Base-by-base conservation (phyloP, 2,113 vertebrate species). In the Pardalotus punctatus region DNA sequence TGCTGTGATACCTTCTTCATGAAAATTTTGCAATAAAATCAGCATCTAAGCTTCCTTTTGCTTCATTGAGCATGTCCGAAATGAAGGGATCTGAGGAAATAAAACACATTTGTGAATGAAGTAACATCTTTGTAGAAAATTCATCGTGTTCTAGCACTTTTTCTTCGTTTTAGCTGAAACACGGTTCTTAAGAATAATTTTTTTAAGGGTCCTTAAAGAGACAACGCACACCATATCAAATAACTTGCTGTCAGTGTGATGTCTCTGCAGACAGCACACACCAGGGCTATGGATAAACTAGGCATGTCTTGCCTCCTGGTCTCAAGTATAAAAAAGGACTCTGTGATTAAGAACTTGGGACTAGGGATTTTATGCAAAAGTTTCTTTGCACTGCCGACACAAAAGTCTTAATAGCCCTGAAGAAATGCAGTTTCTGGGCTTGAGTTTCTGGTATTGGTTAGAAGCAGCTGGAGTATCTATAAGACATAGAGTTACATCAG, bases 161-260 rank as follows among this genome's bases (percentile, higher is more conserved):
- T 77, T 58, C n/a, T 40, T 12, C 2, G 5, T 61, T 87, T 78
- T 36, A 57, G 11, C 23, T 38, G 22, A 8, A 61, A 65, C 5
- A 29, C 3, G n/a, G 4, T 50, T 66, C 40, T 42, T 72, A 51
- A 67, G 25, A 64, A 50, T 71, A 57, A 27, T 82, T 47, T 54
- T 43, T 71, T 81, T 45, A 88, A 64, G 17, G 7, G 12, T 33
- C 7, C 15, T 80, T 87, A 76, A 76, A 82, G n/a, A 77, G 61
- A 61, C 25, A 25, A 6, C 36, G 3, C 47, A 40, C 0, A 0
- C 3, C 47, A 3, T 31, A 45, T 28, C 5, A 60, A 38, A 45
- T 35, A 45, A 43, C 61, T 71, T 80, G 9, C 31, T 79, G 12
- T 31, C 38, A 61, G 3, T 17, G 8, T 57, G 29, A 47, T 17